These are phyloP conservation scores for Hymenopus coronatus DNA, from an alignment of 2,888 invertebrate species.

Conservation along the genomic window DNA sequence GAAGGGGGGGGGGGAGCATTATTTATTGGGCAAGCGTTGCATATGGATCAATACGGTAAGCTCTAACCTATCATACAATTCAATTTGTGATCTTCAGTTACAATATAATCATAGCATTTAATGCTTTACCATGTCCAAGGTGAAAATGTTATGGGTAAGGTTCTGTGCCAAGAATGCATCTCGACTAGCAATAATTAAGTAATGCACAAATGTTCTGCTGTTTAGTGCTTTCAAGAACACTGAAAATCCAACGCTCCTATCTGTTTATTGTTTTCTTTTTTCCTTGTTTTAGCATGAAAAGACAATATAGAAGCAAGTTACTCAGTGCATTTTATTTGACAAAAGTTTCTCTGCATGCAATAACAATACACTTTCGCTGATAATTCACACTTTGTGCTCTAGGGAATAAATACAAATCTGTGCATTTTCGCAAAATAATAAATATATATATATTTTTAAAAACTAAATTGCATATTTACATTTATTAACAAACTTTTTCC, in stretches of 20 bases:
- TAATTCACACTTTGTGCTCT: conserved; percentile 6
- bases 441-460: conserved; percentile 13
- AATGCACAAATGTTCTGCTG: too few species aligned
- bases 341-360: neutral
- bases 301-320: neutral
- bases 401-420: conserved; percentile 9
- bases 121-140: too few species aligned
- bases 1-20: too few species aligned
- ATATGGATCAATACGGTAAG: too few species aligned
- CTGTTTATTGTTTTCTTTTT: neutral
- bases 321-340: too few species aligned
- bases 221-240: neutral
- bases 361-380: neutral
- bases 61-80: too few species aligned
- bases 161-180: too few species aligned
- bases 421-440: conserved; percentile 8
- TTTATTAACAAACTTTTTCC: neutral
- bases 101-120: too few species aligned
- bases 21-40: too few species aligned
- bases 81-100: too few species aligned
- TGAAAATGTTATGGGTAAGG: too few species aligned
- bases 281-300: neutral
- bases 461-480: neutral
- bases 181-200: too few species aligned
- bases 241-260: neutral